Evolutionary conservation across 2,888 invertebrate genomes (phyloP).

Genomic region (Patella ulyssiponensis): DNA sequence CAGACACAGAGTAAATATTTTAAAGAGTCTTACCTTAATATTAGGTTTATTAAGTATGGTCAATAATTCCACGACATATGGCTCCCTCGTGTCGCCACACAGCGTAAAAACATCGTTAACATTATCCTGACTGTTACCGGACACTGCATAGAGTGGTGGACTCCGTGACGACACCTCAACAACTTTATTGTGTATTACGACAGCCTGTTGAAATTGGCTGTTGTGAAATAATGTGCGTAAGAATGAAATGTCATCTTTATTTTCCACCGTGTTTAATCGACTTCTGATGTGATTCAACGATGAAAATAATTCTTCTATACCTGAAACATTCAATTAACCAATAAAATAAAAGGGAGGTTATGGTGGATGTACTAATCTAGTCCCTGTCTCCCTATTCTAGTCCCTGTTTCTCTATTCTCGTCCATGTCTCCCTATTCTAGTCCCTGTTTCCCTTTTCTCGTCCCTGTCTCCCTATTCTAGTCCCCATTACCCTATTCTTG

Average conservation of each 20-base stretch:
- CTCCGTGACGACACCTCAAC: constrained; percentile 53
- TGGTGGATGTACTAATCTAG: too few relatives aligned
- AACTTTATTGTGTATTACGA: constrained; percentile 62
- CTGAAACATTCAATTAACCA: constrained; percentile 15
- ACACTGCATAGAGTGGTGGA: constrained; percentile 49
- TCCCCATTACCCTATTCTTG: too few relatives aligned
- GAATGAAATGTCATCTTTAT: constrained; percentile 58
- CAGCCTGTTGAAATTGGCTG: constrained; percentile 62
- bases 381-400: too few relatives aligned
- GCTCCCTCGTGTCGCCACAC: constrained; percentile 37
- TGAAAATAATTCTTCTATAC: constrained; percentile 46
- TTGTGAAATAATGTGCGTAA: constrained; percentile 61
- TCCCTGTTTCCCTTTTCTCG: too few relatives aligned
- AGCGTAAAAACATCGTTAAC: constrained; percentile 46
- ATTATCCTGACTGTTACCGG: constrained; percentile 46
- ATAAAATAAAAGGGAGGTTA: background rate
- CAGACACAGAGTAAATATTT: too few relatives aligned
- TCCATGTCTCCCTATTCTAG: too few relatives aligned
- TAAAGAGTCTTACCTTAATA: constrained; percentile 48
- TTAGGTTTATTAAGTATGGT: constrained; percentile 51
- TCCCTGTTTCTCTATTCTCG: too few relatives aligned
- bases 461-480: too few relatives aligned
- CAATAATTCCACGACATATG: constrained; percentile 49
- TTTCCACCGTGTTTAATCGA: constrained; percentile 50
- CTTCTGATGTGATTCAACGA: constrained; percentile 49